These are phyloP conservation scores for Scarus forsteni DNA, from an alignment of 2,797 vertebrate genomes.

Conservation along the genomic window DNA sequence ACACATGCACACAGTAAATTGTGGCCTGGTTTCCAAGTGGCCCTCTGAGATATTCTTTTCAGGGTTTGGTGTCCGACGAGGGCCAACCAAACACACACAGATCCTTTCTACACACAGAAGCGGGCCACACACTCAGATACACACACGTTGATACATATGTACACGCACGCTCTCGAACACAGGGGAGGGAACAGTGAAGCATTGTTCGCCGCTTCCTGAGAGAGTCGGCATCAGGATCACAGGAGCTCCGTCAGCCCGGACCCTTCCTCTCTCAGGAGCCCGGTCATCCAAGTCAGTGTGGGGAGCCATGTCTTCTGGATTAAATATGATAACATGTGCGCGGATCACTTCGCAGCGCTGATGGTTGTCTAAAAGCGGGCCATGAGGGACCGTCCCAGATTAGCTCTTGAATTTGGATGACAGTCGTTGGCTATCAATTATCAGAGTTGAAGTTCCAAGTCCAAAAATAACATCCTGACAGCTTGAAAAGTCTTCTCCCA, in stretches of 20 bases:
- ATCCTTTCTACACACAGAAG: slow-evolving; percentile 20
- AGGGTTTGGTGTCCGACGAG: slow-evolving; percentile 66
- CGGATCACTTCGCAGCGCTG: background rate
- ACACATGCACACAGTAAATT: slow-evolving; percentile 31
- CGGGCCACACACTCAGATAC: slow-evolving; percentile 49
- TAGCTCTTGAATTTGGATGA: slow-evolving; percentile 17
- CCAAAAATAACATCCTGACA: slow-evolving; percentile 21
- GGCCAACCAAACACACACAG: slow-evolving; percentile 36
- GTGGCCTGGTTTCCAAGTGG: slow-evolving; percentile 63
- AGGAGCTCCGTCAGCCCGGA: slow-evolving; percentile 63
- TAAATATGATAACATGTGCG: background rate
- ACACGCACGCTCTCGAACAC: slow-evolving; percentile 29
- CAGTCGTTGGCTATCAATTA: slow-evolving; percentile 15
- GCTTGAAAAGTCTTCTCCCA: background rate
- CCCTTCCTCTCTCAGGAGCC: slow-evolving; percentile 43
- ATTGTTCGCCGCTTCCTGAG: slow-evolving; percentile 79
- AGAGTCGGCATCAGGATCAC: slow-evolving; percentile 67
- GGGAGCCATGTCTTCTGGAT: slow-evolving; percentile 29
- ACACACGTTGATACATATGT: slow-evolving; percentile 31
- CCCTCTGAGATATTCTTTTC: slow-evolving; percentile 77
- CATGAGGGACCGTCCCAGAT: slow-evolving; percentile 22
- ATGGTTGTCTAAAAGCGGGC: slow-evolving; percentile 20
- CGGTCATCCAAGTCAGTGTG: slow-evolving; percentile 35
- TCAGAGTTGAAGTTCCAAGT: slow-evolving; percentile 6
- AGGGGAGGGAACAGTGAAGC: slow-evolving; percentile 71